Percentiles rank a stretch among this genome's conserved stretches.
These are phyloP conservation scores for Rana temporaria DNA, from an alignment of 2,113 vertebrate species.

Conservation along the genomic window DNA sequence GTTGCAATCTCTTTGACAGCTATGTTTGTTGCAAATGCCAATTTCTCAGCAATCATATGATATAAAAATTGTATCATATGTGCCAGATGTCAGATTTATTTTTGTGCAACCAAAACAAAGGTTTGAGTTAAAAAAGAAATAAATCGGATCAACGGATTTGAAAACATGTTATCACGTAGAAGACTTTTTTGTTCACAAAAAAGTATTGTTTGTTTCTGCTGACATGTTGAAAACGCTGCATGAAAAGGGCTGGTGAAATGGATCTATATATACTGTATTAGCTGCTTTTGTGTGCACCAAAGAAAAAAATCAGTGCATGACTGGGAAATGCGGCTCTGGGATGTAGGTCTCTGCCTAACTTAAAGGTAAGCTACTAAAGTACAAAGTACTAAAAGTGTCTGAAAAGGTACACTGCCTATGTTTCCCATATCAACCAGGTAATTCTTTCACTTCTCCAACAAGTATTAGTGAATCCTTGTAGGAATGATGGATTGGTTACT, in stretches of 20 bases:
- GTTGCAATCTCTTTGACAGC: background rate
- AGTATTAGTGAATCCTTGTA: no score
- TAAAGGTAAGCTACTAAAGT: no score
- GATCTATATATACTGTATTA: no score
- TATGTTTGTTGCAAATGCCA: background rate
- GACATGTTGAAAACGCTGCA: background rate
- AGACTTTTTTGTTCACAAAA: background rate
- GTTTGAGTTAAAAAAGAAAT: no score
- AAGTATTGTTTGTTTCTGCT: background rate
- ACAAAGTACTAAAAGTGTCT: no score
- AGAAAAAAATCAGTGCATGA: background rate
- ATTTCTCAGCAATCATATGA: constrained; percentile 11
- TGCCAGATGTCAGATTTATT: background rate
- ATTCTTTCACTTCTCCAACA: no score
- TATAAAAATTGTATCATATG: constrained; percentile 3
- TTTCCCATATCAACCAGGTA: no score
- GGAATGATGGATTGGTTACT: no score
- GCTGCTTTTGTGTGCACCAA: no score
- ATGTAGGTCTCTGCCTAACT: background rate
- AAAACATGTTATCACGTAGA: background rate
- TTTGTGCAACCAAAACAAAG: background rate
- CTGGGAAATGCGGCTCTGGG: background rate
- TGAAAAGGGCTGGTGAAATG: background rate
- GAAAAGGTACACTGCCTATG: no score
- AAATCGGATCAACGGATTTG: background rate